Conservation (phyloP, 2,113 vertebrate genomes). For the Chaetodon auriga region DNA sequence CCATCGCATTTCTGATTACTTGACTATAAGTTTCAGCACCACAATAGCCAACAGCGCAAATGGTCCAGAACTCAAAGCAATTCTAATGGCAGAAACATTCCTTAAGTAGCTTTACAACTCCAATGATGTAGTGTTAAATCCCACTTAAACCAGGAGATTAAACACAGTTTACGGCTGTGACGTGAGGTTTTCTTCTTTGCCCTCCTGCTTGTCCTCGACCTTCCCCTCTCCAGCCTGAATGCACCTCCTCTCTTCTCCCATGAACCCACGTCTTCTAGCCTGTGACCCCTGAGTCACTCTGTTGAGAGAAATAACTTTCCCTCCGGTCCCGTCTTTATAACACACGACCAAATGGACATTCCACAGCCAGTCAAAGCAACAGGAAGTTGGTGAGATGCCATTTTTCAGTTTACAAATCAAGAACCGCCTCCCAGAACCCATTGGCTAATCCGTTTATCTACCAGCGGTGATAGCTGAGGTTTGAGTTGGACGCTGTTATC, state of each 20-base stretch:
- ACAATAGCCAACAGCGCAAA: neutral
- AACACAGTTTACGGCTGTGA: conserved; percentile 60
- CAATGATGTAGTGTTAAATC: conserved; percentile 49
- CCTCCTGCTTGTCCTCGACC: neutral
- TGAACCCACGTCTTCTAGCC: conserved; percentile 15
- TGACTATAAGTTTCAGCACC: neutral
- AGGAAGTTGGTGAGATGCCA: conserved; percentile 47
- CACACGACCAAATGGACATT: conserved; percentile 36
- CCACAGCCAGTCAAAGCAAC: conserved; percentile 23
- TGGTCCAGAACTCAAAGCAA: neutral
- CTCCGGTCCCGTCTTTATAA: conserved; percentile 38
- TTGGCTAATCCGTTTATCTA: conserved; percentile 49
- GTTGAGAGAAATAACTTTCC: conserved; percentile 53
- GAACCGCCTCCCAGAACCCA: conserved; percentile 20
- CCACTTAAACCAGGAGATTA: conserved; percentile 49
- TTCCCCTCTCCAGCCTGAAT: conserved; percentile 7
- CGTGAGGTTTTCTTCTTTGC: conserved; percentile 23
- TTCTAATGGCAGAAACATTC: conserved; percentile 6
- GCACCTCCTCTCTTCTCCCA: conserved; percentile 22
- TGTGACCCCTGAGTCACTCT: conserved; percentile 45
- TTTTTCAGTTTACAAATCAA: conserved; percentile 55
- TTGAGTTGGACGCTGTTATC: conserved; percentile 51
- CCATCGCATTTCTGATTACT: neutral
- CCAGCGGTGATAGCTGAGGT: conserved; percentile 39
- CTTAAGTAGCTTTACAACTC: neutral